Conservation (phyloP, 2,113 vertebrate species). For the Clarias gariepinus region DNA sequence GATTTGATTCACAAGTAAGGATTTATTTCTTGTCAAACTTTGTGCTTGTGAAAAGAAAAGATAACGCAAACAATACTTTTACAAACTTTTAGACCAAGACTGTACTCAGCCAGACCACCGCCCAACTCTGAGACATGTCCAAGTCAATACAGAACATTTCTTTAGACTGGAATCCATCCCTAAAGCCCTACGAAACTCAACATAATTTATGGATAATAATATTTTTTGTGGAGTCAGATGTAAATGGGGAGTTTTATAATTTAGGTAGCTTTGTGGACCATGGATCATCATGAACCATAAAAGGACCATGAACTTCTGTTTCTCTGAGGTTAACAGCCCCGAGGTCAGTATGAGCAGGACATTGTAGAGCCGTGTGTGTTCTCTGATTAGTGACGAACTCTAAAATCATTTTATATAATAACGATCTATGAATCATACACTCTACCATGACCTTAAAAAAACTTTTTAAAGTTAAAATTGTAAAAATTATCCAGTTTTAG, state of each 20-base stretch:
- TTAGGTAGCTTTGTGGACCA: not conserved
- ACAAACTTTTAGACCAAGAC: not conserved
- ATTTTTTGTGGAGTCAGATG: not conserved
- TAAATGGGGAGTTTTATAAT: not conserved
- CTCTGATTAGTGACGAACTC: not conserved
- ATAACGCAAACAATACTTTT: too few species aligned
- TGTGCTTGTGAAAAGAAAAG: too few species aligned
- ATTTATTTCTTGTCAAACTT: not conserved
- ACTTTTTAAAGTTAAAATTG: too few species aligned
- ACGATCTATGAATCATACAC: not conserved
- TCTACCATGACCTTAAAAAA: not conserved
- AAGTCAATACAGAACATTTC: not conserved
- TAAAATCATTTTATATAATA: not conserved
- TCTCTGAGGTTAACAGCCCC: conserved; percentile 59
- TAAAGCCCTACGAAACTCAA: not conserved
- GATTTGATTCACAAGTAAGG: not conserved
- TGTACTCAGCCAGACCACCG: not conserved
- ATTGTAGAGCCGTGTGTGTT: not conserved
- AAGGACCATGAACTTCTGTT: conserved; percentile 11
- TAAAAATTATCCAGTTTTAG: not conserved
- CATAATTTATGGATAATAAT: not conserved
- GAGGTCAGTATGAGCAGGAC: conserved; percentile 24
- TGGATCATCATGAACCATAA: too few species aligned
- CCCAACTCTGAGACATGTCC: not conserved
- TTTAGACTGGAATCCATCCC: not conserved